A percentile compares a stretch with the other conserved stretches of the same genome.
phyloP scores from a whole-genome alignment of 2,797 vertebrate species.

The Scyliorhinus canicula region DNA sequence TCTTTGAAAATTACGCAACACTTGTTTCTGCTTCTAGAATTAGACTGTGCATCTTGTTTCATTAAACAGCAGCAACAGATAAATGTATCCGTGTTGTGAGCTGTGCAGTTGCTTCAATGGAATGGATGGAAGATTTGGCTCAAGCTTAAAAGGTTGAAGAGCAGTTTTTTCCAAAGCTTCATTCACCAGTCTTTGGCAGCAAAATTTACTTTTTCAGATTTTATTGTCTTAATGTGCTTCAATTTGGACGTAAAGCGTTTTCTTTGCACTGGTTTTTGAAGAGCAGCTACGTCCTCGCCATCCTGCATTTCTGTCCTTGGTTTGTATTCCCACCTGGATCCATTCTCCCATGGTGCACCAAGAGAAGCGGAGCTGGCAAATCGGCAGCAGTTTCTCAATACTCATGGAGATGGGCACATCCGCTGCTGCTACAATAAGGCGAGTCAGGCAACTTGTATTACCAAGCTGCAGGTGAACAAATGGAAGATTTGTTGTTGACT shows the following conservation, averaged over 20 bases:
- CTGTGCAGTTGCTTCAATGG: neutral
- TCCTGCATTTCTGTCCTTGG: neutral
- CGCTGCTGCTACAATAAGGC: no score
- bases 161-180: neutral
- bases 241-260: neutral
- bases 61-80: neutral
- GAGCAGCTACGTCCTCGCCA: no score
- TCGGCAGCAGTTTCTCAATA: neutral
- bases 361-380: neutral
- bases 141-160: neutral
- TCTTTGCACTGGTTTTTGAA: neutral
- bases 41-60: neutral
- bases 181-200: neutral
- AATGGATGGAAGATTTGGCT: neutral
- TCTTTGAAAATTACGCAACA: neutral
- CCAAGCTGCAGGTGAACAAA: neutral
- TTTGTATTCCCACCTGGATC: neutral
- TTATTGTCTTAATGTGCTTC: neutral
- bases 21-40: conserved; percentile 6
- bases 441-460: neutral
- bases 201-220: neutral
- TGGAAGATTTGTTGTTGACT: neutral
- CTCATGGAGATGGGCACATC: no score
- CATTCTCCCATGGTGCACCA: neutral
- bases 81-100: neutral